A percentile compares a stretch with the other conserved stretches of the same genome.
These are phyloP conservation scores for Amaurobius ferox DNA, from an alignment of 2,888 invertebrate genomes.

Conservation along the genomic window DNA sequence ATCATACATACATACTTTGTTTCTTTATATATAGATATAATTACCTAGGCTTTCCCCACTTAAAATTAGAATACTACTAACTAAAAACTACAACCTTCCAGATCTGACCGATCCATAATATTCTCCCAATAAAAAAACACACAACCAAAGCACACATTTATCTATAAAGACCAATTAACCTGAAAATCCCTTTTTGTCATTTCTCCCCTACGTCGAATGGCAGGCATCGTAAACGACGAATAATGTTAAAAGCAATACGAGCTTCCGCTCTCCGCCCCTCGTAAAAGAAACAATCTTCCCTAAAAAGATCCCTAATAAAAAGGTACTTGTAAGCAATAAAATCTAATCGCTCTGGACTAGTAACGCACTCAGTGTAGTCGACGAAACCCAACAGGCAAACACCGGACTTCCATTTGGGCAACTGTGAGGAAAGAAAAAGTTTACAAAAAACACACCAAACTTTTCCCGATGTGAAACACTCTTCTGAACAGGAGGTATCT, in stretches of 20 bases:
- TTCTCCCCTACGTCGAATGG: too few species aligned
- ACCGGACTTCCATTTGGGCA: background rate
- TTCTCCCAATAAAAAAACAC: too few species aligned
- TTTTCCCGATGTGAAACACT: background rate
- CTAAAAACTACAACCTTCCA: too few species aligned
- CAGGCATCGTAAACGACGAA: too few species aligned
- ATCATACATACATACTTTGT: too few species aligned
- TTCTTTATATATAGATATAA: too few species aligned
- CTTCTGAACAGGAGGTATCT: background rate
- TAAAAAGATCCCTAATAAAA: background rate
- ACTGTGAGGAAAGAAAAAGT: background rate
- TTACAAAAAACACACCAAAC: background rate
- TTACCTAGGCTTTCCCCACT: too few species aligned
- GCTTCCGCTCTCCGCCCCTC: background rate
- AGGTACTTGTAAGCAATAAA: conserved; percentile 9
- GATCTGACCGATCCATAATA: too few species aligned
- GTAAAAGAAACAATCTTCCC: background rate
- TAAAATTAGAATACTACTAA: too few species aligned
- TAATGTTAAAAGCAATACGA: background rate
- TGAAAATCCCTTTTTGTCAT: too few species aligned
- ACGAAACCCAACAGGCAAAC: background rate
- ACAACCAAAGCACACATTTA: too few species aligned
- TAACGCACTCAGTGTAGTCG: background rate
- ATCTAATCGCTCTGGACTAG: background rate
- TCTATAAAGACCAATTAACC: too few species aligned